A percentile compares a stretch with the other conserved stretches of the same genome.
Evolutionary conservation across 37 sponge, comb jelly and placozoan genomes (phyloP).

Genomic region (Spongia lamella): DNA sequence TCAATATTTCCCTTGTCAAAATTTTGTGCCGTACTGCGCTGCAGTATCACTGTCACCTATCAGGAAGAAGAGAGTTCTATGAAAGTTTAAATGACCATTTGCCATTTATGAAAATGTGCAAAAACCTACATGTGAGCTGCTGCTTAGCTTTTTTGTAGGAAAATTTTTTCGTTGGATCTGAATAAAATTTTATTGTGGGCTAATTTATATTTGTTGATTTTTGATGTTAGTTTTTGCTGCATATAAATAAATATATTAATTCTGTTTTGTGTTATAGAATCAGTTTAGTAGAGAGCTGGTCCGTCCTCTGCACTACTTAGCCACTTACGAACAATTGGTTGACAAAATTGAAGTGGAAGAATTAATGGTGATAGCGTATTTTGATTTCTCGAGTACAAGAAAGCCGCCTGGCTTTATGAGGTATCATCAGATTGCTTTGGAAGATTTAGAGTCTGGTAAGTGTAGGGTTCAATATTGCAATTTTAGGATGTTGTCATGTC

Average conservation of each 20-base stretch:
- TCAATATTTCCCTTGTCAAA: no score
- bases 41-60: no score
- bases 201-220: background rate
- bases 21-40: no score
- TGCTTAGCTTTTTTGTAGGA: no score
- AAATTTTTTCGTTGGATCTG: background rate
- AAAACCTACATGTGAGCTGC: no score
- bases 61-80: no score
- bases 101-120: no score
- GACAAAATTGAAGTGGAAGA: background rate
- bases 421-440: background rate
- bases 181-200: background rate
- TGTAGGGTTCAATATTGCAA: no score
- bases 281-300: background rate
- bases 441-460: conserved; percentile 4
- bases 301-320: background rate
- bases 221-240: background rate
- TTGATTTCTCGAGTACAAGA: conserved; percentile 1
- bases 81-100: no score
- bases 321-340: background rate
- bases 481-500: no score
- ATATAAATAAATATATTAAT: background rate
- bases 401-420: background rate
- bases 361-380: conserved; percentile 15
- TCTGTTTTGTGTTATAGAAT: background rate